Evolutionary conservation across 1,140 invertebrate species (phyloP).

Genomic region (Anagrus nilaparvatae): DNA sequence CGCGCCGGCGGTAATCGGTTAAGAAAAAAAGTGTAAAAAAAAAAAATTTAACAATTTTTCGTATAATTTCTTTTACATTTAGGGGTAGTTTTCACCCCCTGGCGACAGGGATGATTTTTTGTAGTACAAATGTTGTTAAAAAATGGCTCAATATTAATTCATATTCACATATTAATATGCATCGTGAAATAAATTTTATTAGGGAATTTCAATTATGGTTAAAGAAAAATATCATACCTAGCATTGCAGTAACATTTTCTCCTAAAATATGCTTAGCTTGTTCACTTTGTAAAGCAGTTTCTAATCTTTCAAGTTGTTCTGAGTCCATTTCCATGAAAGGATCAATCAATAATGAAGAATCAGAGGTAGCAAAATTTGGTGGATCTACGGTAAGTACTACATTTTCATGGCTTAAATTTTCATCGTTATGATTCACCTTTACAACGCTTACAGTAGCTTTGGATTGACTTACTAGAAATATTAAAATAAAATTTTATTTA

Average conservation of each 20-base stretch:
- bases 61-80: too few species aligned
- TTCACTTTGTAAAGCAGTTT: slow-evolving; percentile 48
- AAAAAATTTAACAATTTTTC: too few species aligned
- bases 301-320: slow-evolving; percentile 46
- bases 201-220: too few species aligned
- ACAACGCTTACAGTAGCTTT: slow-evolving; percentile 43
- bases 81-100: too few species aligned
- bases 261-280: slow-evolving; percentile 49
- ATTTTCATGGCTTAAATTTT: slow-evolving; percentile 31
- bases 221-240: slow-evolving; percentile 38
- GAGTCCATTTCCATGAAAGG: slow-evolving; percentile 49
- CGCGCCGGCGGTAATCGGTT: too few species aligned
- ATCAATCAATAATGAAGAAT: slow-evolving; percentile 33
- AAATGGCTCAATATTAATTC: too few species aligned
- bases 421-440: slow-evolving; percentile 35
- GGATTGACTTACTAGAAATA: slow-evolving; percentile 38
- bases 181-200: too few species aligned
- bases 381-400: slow-evolving; percentile 39
- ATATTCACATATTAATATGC: too few species aligned
- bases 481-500: too few species aligned
- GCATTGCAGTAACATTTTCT: slow-evolving; percentile 46
- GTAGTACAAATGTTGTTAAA: too few species aligned
- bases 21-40: too few species aligned
- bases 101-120: too few species aligned
- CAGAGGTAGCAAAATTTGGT: slow-evolving; percentile 22